Evolutionary conservation across 1,140 invertebrate genomes (phyloP), one percentile per base, ranked within the genome.

Genomic region (Heterodera schachtii): DNA sequence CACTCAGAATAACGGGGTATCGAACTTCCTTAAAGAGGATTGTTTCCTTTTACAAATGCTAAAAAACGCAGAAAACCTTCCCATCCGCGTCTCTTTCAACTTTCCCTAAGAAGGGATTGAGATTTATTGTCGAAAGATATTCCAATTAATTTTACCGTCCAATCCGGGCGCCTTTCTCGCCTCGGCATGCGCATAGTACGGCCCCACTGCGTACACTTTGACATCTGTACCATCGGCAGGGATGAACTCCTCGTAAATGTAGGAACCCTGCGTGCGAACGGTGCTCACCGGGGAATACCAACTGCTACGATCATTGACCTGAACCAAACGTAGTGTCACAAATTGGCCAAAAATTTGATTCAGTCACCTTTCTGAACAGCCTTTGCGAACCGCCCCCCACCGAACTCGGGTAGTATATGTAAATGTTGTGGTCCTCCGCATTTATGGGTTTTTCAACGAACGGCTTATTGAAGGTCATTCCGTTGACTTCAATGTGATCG

Each of bases 231-330:
- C 98, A 93, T 99, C 98, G 43, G 98, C 99, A 2, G 97, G 97
- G 96, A 99, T 99, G 91, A 99, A 99, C 91, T 99, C 97, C 93
- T 99, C 98, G 90, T 99, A 99, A 89, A 99, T 98, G 91, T 96
- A 99, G 11, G 96, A 98, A 21, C 98, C 97, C 31, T 95, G 95
- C 91, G 96, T 97, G 47, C 98, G 92, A 19, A 99, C 95, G 85
- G 95, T 93, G 71, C 95, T 98, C 91, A 98, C 96, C 11, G 95
- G 94, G 2, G 96, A 98, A 91, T 99, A 99, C 66, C 98, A 96
- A 91, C 96, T 98, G 90, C 96, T 98, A 74, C 97, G 93, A 90
- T 96, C 97, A 75, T 96, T 97, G 90, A 99, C 98, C 94, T 98
- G 90, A 82, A 82, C 84, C 11, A 8, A 52, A 4, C 3, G n/a